These are phyloP conservation scores for Dolichallabes microphthalmus DNA, from an alignment of 2,113 vertebrate species.

Conservation along the genomic window DNA sequence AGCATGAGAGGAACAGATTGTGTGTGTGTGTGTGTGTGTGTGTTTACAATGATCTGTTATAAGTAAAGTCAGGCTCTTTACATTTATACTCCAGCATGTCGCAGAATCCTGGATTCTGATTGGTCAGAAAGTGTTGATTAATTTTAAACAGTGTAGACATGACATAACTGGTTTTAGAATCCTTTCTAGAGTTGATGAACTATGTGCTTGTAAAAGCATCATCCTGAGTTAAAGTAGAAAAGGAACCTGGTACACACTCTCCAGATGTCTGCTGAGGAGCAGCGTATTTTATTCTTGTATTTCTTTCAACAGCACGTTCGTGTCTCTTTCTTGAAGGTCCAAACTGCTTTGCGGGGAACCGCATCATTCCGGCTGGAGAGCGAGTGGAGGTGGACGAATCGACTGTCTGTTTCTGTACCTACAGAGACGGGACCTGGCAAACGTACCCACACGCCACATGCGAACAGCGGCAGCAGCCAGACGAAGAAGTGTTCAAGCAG, in stretches of 20 bases:
- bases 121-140: background rate
- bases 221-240: background rate
- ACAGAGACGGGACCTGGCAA: conserved; percentile 70
- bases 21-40: conserved; percentile 40
- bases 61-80: background rate
- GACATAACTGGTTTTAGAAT: background rate
- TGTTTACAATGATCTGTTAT: conserved; percentile 45
- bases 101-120: conserved; percentile 2
- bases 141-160: background rate
- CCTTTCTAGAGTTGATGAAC: background rate
- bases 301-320: background rate
- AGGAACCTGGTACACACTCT: background rate
- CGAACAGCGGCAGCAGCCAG: conserved; percentile 42
- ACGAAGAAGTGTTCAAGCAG: conserved; percentile 51
- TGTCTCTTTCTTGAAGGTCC: conserved; percentile 61
- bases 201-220: background rate
- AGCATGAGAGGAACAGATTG: conserved; percentile 46
- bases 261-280: background rate
- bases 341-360: conserved; percentile 75
- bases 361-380: conserved; percentile 72
- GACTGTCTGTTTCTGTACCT: conserved; percentile 73
- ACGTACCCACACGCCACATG: conserved; percentile 66
- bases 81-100: background rate
- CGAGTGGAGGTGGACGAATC: conserved; percentile 66
- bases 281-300: background rate